Conservation (phyloP, 1,140 invertebrate species). For the Rhysida immarginata region DNA sequence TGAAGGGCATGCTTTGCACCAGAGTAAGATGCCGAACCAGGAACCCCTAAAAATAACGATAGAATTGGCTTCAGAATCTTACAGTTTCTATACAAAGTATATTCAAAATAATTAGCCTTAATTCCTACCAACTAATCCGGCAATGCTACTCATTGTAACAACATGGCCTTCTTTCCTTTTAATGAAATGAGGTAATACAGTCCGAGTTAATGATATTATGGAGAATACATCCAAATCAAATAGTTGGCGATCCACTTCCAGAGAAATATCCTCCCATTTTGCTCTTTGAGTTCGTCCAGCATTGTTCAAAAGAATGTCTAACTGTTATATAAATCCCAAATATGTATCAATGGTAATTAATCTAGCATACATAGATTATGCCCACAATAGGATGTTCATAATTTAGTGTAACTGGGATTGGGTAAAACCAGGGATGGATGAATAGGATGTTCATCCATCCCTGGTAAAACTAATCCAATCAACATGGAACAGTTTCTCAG, state of each 20-base stretch:
- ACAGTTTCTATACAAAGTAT: too few relatives aligned
- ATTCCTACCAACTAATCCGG: slow-evolving; percentile 40
- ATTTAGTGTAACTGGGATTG: not conserved
- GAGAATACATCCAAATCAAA: slow-evolving; percentile 72
- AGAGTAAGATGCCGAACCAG: slow-evolving; percentile 59
- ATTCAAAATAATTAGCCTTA: not conserved
- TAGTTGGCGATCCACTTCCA: slow-evolving; percentile 56
- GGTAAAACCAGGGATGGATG: not conserved
- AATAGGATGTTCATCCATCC: not conserved
- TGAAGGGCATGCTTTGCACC: slow-evolving; percentile 67
- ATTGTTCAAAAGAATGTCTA: slow-evolving; percentile 68
- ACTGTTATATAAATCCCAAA: too few relatives aligned
- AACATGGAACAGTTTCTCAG: too few relatives aligned
- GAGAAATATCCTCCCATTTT: slow-evolving; percentile 53
- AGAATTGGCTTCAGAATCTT: not conserved
- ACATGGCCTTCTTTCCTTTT: slow-evolving; percentile 43
- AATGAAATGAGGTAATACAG: slow-evolving; percentile 49
- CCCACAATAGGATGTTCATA: not conserved
- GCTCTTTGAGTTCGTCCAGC: slow-evolving; percentile 66
- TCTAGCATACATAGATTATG: not conserved
- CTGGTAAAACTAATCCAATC: too few relatives aligned
- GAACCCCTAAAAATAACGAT: slow-evolving; percentile 32
- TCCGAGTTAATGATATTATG: slow-evolving; percentile 47
- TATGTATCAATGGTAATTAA: not conserved
- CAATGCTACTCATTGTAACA: slow-evolving; percentile 53